These are phyloP conservation scores for Alosa sapidissima DNA, from an alignment of 2,797 vertebrate species.

Conservation along the genomic window DNA sequence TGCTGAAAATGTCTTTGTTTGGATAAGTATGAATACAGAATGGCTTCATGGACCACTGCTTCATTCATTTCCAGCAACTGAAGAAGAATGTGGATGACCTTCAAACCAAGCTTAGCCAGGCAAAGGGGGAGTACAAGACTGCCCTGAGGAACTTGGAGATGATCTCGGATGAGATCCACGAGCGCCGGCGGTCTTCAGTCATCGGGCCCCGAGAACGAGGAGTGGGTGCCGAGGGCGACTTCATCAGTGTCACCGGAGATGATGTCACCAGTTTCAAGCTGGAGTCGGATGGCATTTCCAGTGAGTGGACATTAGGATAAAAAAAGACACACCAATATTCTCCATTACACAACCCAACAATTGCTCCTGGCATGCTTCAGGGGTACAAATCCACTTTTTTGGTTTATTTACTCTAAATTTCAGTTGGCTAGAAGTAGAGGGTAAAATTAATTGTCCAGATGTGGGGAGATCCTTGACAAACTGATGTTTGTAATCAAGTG, in stretches of 20 bases:
- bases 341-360: not conserved
- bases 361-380: not conserved
- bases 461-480: not conserved
- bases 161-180: constrained; percentile 96
- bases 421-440: not conserved
- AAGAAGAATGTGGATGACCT: constrained; percentile 94
- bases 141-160: constrained; percentile 92
- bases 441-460: not conserved
- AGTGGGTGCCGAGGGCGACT: constrained; percentile 85
- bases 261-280: constrained; percentile 76
- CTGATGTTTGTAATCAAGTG: not conserved
- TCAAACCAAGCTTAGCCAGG: constrained; percentile 85
- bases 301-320: constrained; percentile 74
- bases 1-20: not conserved
- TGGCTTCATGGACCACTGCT: not conserved
- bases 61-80: constrained; percentile 75
- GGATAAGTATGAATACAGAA: not conserved
- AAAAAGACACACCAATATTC: not conserved
- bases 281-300: constrained; percentile 84
- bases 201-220: constrained; percentile 89
- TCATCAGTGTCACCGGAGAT: constrained; percentile 68
- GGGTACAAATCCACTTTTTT: not conserved
- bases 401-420: not conserved
- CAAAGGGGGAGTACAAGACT: constrained; percentile 89
- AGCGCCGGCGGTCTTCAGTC: constrained; percentile 80